Evolutionary conservation across 35 echinoderm and acorn worm genomes (phyloP).

Genomic region (Heliocidaris erythrogramma): DNA sequence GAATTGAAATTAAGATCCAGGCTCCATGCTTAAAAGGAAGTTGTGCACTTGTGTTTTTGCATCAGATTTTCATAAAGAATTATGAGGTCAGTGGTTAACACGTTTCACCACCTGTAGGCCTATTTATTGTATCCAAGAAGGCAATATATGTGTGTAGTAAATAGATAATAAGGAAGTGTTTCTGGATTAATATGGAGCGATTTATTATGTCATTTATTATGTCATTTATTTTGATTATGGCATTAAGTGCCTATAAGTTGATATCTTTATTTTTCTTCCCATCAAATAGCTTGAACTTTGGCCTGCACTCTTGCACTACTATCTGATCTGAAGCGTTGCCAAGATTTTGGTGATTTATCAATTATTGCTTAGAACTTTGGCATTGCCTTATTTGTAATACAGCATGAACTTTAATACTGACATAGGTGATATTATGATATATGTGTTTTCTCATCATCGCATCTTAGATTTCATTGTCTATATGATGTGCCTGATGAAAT

Average conservation of each 20-base stretch:
- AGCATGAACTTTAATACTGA: background rate
- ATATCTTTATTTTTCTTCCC: background rate
- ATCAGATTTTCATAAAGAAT: no score
- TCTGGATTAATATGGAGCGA: background rate
- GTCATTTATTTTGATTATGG: conserved; percentile 1
- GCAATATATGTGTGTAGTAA: background rate
- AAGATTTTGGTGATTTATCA: background rate
- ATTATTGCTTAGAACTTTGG: background rate
- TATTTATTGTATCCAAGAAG: background rate
- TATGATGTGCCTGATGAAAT: background rate
- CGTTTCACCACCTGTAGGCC: no score
- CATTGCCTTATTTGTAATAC: background rate
- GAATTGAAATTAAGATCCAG: no score
- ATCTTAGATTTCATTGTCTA: background rate
- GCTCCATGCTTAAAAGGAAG: no score
- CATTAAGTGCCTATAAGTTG: background rate
- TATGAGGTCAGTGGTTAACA: no score
- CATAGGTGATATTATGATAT: background rate
- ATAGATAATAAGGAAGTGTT: background rate
- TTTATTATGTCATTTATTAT: background rate
- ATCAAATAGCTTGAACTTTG: conserved; percentile 6
- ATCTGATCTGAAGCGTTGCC: background rate
- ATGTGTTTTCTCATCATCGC: background rate
- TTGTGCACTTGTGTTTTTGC: no score
- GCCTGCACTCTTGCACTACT: background rate